Percentiles rank a stretch among this genome's conserved stretches.
Conservation (phyloP, 2,888 invertebrate species). For the Lasioglossum zephyrum region DNA sequence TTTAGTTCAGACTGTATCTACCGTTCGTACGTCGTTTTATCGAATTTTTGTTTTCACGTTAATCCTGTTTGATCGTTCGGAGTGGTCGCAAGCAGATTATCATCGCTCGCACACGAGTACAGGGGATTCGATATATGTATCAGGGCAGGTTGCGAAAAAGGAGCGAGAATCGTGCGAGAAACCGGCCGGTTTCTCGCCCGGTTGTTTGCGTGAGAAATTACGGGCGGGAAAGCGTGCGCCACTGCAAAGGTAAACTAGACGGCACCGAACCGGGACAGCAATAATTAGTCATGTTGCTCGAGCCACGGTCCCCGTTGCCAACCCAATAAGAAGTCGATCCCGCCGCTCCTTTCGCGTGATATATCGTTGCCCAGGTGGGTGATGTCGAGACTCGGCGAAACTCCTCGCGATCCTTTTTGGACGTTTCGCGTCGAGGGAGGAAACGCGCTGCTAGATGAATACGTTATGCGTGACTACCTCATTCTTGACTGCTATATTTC, state of each 20-base stretch:
- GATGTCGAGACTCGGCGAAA: conserved; percentile 54
- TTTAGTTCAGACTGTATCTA: background rate
- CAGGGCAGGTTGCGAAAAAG: conserved; percentile 40
- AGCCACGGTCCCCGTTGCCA: conserved; percentile 48
- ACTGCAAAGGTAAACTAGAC: conserved; percentile 57
- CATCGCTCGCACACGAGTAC: background rate
- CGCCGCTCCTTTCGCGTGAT: conserved; percentile 68
- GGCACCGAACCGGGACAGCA: conserved; percentile 49
- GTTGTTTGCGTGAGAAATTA: conserved; percentile 57
- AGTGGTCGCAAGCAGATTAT: background rate
- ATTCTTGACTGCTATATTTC: conserved; percentile 32
- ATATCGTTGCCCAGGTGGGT: conserved; percentile 70
- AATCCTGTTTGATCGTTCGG: background rate
- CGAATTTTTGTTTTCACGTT: background rate
- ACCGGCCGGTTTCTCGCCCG: conserved; percentile 11
- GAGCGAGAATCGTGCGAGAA: conserved; percentile 37
- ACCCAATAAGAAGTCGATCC: conserved; percentile 67
- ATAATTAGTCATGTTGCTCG: conserved; percentile 68
- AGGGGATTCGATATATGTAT: background rate
- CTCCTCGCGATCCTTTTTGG: conserved; percentile 54
- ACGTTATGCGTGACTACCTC: conserved; percentile 51
- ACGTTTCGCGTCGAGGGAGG: conserved; percentile 31
- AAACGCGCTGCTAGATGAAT: conserved; percentile 41
- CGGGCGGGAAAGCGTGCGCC: conserved; percentile 37
- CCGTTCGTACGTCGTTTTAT: background rate